phyloP scores from a whole-genome alignment of 1,140 invertebrate genomes.

The Neodiprion virginianus region DNA sequence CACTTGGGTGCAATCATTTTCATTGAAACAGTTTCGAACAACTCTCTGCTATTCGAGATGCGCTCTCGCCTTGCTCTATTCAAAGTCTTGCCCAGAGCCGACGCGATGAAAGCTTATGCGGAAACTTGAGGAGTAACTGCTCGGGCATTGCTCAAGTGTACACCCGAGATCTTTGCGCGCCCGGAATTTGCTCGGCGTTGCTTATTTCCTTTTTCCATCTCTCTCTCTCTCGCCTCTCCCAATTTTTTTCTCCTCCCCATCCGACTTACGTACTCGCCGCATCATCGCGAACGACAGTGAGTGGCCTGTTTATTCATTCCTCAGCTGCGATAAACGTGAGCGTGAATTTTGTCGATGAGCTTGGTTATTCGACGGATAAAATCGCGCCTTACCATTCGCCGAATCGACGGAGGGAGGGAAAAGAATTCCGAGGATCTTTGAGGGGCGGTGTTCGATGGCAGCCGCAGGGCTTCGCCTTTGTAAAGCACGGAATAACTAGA shows the following conservation, averaged over 20 bases:
- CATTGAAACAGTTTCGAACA: slow-evolving; percentile 7
- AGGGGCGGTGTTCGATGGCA: no score
- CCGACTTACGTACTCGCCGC: slow-evolving; percentile 26
- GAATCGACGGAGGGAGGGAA: neutral
- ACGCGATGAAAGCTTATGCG: neutral
- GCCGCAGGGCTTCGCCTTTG: no score
- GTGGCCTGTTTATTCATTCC: neutral
- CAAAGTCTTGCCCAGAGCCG: no score
- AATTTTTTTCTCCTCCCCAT: slow-evolving; percentile 29
- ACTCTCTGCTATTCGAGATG: neutral
- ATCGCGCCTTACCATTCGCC: slow-evolving; percentile 8
- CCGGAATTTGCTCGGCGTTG: no score
- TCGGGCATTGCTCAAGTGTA: no score
- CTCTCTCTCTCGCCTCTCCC: slow-evolving; percentile 17
- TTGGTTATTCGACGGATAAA: slow-evolving; percentile 23
- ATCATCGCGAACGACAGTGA: slow-evolving; percentile 29
- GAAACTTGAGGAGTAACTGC: neutral
- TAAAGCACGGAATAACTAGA: no score
- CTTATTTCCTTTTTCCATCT: slow-evolving; percentile 31
- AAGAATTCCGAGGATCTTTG: neutral
- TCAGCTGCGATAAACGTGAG: no score
- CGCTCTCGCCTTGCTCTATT: neutral
- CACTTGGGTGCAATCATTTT: slow-evolving; percentile 1
- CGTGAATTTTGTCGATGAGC: neutral
- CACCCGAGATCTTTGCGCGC: no score